These are phyloP conservation scores for Pocillopora grandis DNA, from an alignment of 92 coral and sea anemone genomes.

Conservation along the genomic window DNA sequence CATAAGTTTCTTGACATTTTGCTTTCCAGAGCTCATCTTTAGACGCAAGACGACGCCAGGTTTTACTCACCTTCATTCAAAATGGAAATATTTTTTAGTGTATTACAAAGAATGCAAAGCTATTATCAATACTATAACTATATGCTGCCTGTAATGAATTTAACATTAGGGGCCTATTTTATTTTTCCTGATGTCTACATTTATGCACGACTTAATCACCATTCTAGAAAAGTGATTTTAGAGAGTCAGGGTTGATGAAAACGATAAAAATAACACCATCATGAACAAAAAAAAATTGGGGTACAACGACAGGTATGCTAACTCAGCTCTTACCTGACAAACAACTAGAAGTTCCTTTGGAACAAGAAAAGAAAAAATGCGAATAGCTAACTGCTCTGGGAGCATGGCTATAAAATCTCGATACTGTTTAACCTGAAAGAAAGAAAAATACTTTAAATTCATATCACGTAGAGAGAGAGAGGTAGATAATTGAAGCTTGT, in stretches of 20 bases:
- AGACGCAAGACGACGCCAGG: constrained; percentile 87
- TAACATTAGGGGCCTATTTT: too few relatives aligned
- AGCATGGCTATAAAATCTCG: constrained; percentile 83
- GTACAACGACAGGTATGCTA: neutral
- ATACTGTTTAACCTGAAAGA: constrained; percentile 85
- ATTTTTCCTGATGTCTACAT: too few relatives aligned
- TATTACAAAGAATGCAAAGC: neutral
- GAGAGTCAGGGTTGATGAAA: too few relatives aligned
- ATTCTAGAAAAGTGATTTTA: too few relatives aligned
- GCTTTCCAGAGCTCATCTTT: constrained; percentile 93
- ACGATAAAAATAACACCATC: too few relatives aligned
- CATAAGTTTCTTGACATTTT: constrained; percentile 79
- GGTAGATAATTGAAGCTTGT: neutral
- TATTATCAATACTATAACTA: neutral
- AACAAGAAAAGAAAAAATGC: constrained; percentile 70
- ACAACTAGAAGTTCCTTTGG: constrained; percentile 83
- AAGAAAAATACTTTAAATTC: neutral
- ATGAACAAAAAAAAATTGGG: neutral
- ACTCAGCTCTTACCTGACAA: constrained; percentile 66
- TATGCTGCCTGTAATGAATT: neutral
- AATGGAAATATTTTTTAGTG: neutral
- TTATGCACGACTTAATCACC: too few relatives aligned
- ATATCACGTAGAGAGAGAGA: neutral
- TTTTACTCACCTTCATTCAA: constrained; percentile 71
- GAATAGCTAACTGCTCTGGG: constrained; percentile 76